These are phyloP conservation scores for Caiman crocodilus DNA, from an alignment of 2,797 vertebrate genomes.

Conservation along the genomic window DNA sequence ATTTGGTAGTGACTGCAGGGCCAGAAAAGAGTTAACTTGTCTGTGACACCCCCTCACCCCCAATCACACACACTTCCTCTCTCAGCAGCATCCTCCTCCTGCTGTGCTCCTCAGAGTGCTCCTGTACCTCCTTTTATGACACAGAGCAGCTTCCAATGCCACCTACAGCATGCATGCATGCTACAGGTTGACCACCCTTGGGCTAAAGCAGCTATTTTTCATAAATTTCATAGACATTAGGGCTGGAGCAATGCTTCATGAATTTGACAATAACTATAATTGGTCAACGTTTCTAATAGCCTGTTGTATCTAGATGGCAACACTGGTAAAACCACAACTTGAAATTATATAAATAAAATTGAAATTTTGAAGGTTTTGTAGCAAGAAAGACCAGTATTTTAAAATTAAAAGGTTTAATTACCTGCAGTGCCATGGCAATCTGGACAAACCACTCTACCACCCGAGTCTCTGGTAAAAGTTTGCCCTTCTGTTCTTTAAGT, in stretches of 20 bases:
- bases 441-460: slow-evolving; percentile 99
- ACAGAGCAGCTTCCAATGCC: not conserved
- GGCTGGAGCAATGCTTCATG: not conserved
- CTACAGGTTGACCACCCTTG: not conserved
- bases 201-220: not conserved
- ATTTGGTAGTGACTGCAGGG: no score
- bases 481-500: slow-evolving; percentile 94
- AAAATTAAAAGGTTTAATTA: slow-evolving; percentile 55
- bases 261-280: not conserved
- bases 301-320: not conserved
- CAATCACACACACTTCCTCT: no score
- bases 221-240: no score
- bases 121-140: not conserved
- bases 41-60: no score
- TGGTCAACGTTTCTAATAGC: not conserved
- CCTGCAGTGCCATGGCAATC: slow-evolving; percentile 99
- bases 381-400: not conserved
- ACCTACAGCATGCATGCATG: not conserved
- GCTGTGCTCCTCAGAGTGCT: no score
- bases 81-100: no score
- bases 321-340: not conserved
- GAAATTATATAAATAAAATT: not conserved
- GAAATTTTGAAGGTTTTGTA: not conserved
- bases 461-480: slow-evolving; percentile 91
- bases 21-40: no score